Evolutionary conservation across 2,888 invertebrate genomes (phyloP), one percentile per base, ranked within the genome.

Genomic region (Drosophila nigricruria): DNA sequence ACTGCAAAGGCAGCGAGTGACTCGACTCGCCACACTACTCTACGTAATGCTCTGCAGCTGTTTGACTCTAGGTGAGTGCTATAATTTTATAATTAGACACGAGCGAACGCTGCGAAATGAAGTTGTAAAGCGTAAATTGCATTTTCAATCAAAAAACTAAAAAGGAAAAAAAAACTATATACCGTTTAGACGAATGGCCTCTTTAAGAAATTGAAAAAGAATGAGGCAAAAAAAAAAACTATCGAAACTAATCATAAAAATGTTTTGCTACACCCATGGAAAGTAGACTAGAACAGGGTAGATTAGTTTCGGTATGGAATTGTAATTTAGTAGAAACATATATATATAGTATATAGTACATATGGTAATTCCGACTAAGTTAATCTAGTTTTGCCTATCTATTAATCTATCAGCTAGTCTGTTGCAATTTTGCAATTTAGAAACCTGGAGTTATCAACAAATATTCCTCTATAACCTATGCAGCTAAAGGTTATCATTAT

Each of bases 61-160:
- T 63, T 84, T 82, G 62, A 78, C 84, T 74, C 70, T 84, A 80
- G 84, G 84, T 84, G 61, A 84, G 84, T 84, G 52, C 36, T 23
- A 25, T 36, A 38, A 53, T 53, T 75, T 71, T 76, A 76, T 76
- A 76, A 76, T 76, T 76, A 76, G 76, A 71, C 76, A 71, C 76
- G 76, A 71, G 53, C 61, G 47, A 47, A 47, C 57, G 47, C 23
- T 27, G 43, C n/a, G 10, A 63, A 70, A 64, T 70, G 58, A 76
- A 76, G 76, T 75, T 75, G 23, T 58, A 56, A 65, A 47, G 43
- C 65, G 53, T 38, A 70, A 72, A 72, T 72, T 64, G 70, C 40
- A 53, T 43, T 40, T 66, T 23, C 61, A 67, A 63, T 53, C 38
- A 38, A 36, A 23, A n/a, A 25, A 9, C 6, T 4, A n/a, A 27